Evolutionary conservation across 2,888 invertebrate species (phyloP).

Genomic region (Minunthozetes semirufus): DNA sequence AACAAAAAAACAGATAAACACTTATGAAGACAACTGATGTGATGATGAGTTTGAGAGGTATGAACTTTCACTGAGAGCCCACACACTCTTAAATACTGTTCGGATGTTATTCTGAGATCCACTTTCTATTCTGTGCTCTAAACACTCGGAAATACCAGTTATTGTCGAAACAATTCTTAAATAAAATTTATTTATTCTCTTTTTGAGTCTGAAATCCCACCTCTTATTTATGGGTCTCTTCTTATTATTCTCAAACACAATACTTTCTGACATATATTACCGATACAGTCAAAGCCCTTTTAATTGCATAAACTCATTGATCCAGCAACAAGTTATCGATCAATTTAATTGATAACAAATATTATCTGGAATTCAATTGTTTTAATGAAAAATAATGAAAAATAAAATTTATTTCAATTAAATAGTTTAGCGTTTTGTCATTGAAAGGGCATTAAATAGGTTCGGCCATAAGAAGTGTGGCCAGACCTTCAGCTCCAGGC

Average conservation of each 20-base stretch:
- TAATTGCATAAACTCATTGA: background rate
- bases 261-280: background rate
- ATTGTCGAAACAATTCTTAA: background rate
- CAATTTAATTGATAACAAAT: no score
- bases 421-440: no score
- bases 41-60: background rate
- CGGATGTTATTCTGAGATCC: background rate
- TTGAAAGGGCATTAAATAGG: background rate
- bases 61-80: background rate
- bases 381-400: no score
- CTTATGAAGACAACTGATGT: background rate
- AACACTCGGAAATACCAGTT: background rate
- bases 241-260: background rate
- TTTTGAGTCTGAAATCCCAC: background rate
- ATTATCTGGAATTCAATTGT: no score
- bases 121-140: background rate
- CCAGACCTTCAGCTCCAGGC: no score
- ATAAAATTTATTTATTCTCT: background rate
- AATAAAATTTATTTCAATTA: no score
- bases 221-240: slow-evolving; percentile 12
- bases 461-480: background rate
- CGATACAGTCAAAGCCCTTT: background rate
- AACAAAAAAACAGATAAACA: background rate
- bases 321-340: no score
- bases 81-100: background rate